phyloP scores from a whole-genome alignment of 2,113 vertebrate genomes.

The Lucifuga dentata region DNA sequence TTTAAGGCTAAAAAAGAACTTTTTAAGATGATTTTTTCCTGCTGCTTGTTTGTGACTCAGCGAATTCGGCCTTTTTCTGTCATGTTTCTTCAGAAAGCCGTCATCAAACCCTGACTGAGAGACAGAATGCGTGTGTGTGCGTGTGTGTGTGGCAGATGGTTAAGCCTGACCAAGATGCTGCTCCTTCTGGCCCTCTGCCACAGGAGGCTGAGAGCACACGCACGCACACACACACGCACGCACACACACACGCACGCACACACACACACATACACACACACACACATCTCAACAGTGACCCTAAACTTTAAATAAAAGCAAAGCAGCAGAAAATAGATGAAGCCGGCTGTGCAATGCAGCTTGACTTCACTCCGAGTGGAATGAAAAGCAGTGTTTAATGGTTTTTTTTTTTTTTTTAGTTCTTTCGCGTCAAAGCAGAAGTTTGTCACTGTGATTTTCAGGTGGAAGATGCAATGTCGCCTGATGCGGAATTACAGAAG shows the following conservation, averaged over 20 bases:
- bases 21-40: too few relatives aligned
- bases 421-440: too few relatives aligned
- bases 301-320: conserved; percentile 36
- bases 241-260: too few relatives aligned
- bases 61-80: too few relatives aligned
- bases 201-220: conserved; percentile 51
- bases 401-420: too few relatives aligned
- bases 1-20: too few relatives aligned
- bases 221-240: too few relatives aligned
- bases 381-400: conserved; percentile 1
- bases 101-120: conserved; percentile 11
- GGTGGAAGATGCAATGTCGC: too few relatives aligned
- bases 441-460: too few relatives aligned
- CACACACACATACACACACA: too few relatives aligned
- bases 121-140: background rate
- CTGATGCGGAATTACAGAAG: too few relatives aligned
- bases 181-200: conserved; percentile 32
- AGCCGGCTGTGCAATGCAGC: conserved; percentile 2
- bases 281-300: conserved; percentile 3
- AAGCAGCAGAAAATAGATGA: conserved; percentile 20
- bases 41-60: too few relatives aligned
- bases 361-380: background rate
- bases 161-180: conserved; percentile 28
- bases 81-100: background rate
- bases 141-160: conserved; percentile 60